Evolutionary conservation across 2,113 vertebrate species (phyloP), one percentile per base, ranked within the genome.

Genomic region (Sorex fumeus): DNA sequence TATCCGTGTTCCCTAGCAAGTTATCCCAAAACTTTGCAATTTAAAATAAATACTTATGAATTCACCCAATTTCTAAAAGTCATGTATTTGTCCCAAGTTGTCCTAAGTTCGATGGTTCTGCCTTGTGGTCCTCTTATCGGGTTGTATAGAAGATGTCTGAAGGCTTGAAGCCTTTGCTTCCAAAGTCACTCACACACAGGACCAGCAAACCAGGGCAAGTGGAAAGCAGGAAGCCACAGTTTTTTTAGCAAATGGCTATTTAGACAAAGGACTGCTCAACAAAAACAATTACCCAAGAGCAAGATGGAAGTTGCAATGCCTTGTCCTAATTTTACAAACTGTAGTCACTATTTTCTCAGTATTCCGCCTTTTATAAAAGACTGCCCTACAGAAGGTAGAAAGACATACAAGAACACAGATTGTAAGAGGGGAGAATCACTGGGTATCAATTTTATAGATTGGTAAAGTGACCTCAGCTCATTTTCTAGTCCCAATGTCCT

Each of bases 161-260:
- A 13, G 47, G 40, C 28, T 47, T 36, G 23, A 19, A 74, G 72
- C 3, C 62, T n/a, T 36, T 28, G 4, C 43, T 67, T 60, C 23
- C 27, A 82, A 32, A 45, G n/a, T 45, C 40, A n/a, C 23, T 66
- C 7, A 23, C 34, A 81, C 47, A 87, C 8, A 36, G 1, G 28
- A 16, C 12, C 25, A 27, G 34, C 45, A 77, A 77, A 57, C 64
- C 53, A 57, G 9, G 72, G 4, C 45, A 82, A 57, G 15, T 3
- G 67, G 2, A 18, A 28, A n/a, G 40, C 30, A 86, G 21, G 27
- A 80, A 72, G 60, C 57, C 60, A 93, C n/a, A 4, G 13, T 16
- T 75, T 89, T 92, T 64, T 66, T 69, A 47, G 12, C 70, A 93
- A 69, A 90, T 2, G 11, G 57, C 40, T 40, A 89, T 75, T n/a